phyloP scores from a whole-genome alignment of 2,888 invertebrate species.

The Heliconius cydno region DNA sequence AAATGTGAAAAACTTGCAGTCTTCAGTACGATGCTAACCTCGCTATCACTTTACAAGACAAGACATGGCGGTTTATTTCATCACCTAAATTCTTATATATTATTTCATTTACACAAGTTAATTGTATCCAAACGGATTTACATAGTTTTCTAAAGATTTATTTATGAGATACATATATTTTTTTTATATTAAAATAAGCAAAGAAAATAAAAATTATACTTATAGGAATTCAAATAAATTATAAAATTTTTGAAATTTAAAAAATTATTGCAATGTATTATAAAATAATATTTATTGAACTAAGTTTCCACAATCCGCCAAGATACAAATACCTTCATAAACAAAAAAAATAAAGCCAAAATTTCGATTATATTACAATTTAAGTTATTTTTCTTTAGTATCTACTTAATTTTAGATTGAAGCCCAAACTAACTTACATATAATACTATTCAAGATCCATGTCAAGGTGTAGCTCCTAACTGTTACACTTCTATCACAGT shows the following conservation, averaged over 20 bases:
- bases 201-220: no score
- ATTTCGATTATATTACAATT: conserved; percentile 21
- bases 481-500: conserved; percentile 81
- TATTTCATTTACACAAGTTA: conserved; percentile 1
- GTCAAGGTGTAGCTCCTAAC: conserved; percentile 74
- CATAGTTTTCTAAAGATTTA: no score
- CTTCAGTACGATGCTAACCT: conserved; percentile 78
- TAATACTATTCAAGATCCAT: conserved; percentile 59
- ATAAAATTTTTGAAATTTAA: background rate
- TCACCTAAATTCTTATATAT: conserved; percentile 13
- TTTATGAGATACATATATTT: no score
- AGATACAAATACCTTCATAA: background rate
- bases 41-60: conserved; percentile 68
- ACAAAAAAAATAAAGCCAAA: conserved; percentile 15
- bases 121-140: background rate
- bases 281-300: background rate
- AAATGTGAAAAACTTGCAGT: conserved; percentile 77
- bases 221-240: no score
- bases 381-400: conserved; percentile 2
- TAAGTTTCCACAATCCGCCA: background rate
- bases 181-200: no score
- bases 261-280: background rate
- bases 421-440: conserved; percentile 40
- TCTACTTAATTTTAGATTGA: conserved; percentile 24
- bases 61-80: conserved; percentile 67